Evolutionary conservation across 2,888 invertebrate genomes (phyloP), one percentile per base, ranked within the genome.

Genomic region (Drosophila neonasuta): DNA sequence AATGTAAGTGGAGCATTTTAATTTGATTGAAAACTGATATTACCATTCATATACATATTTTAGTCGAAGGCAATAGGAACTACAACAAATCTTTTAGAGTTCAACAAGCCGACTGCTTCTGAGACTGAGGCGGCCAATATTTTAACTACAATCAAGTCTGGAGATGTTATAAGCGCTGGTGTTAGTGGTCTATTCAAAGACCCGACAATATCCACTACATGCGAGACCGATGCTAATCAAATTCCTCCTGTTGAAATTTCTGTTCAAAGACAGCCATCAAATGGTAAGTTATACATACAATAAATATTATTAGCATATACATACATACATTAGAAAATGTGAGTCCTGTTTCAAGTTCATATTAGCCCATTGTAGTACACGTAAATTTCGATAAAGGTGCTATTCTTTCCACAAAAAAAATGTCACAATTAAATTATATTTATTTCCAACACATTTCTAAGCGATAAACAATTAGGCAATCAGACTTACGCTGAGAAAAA

Each of bases 111-210:
- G 29, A 89, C 67, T 8, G 67, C 79, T 49, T 88, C 89, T 0
- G 90, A 90, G 63, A 88, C 90, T 4, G 90, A 90, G 71, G 90
- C 89, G 9, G 90, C 90, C 3, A 89, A 87, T 51, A 90, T 90
- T 62, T 70, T 90, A 30, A 90, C 90, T 3, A 89, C 87, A 9
- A 90, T 90, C 9, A 90, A 90, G 72, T 86, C 89, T 24, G 88
- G 87, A 1, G 89, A 90, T 48, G 57, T 52, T 6, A 32, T 73
- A 13, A 45, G 41, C 10, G 62, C 20, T 39, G 11, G 13, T 34
- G 17, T 10, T 13, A n/a, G 29, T 34, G 44, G 39, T 5, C 44
- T 50, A 17, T 49, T 62, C 3, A 80, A 79, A 10, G 71, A 76
- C 11, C 29, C 64, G 8, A 45, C 20, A 2, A 68, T 60, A 41